Evolutionary conservation across 2,888 invertebrate genomes (phyloP).

Genomic region (Junonia oenone): DNA sequence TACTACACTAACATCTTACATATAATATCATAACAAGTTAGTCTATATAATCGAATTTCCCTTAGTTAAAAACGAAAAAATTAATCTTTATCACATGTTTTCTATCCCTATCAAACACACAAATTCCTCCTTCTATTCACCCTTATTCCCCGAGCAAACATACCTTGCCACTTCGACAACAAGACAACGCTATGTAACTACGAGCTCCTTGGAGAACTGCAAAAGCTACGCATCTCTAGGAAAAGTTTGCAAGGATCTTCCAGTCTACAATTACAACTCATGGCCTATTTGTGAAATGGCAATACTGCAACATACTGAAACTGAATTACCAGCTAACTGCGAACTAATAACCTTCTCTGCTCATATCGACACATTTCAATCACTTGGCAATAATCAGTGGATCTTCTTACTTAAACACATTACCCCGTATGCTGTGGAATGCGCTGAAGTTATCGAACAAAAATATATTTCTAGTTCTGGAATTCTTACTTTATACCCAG

Average conservation of each 20-base stretch:
- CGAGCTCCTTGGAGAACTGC: slow-evolving; percentile 30
- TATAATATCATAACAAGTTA: slow-evolving; percentile 33
- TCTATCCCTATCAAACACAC: slow-evolving; percentile 35
- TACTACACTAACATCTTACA: slow-evolving; percentile 29
- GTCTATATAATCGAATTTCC: slow-evolving; percentile 34
- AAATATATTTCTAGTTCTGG: slow-evolving; percentile 25
- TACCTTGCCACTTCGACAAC: slow-evolving; percentile 33
- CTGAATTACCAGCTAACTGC: slow-evolving; percentile 27
- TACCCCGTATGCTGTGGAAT: slow-evolving; percentile 26
- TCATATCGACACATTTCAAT: slow-evolving; percentile 30
- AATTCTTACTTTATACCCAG: slow-evolving; percentile 20
- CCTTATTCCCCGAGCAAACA: slow-evolving; percentile 36
- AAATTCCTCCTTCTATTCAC: slow-evolving; percentile 32
- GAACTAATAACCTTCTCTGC: slow-evolving; percentile 28
- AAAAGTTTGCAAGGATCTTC: slow-evolving; percentile 28
- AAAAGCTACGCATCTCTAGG: slow-evolving; percentile 21
- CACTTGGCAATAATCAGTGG: slow-evolving; percentile 27
- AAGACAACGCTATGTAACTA: slow-evolving; percentile 30
- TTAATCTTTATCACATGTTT: slow-evolving; percentile 34
- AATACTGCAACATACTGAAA: slow-evolving; percentile 19
- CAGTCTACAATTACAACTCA: slow-evolving; percentile 26
- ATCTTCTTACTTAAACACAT: slow-evolving; percentile 24
- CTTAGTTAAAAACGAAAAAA: slow-evolving; percentile 29
- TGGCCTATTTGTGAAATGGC: slow-evolving; percentile 29
- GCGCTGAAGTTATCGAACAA: slow-evolving; percentile 20